Evolutionary conservation across 2,113 vertebrate genomes (phyloP).

Genomic region (Charina bottae): DNA sequence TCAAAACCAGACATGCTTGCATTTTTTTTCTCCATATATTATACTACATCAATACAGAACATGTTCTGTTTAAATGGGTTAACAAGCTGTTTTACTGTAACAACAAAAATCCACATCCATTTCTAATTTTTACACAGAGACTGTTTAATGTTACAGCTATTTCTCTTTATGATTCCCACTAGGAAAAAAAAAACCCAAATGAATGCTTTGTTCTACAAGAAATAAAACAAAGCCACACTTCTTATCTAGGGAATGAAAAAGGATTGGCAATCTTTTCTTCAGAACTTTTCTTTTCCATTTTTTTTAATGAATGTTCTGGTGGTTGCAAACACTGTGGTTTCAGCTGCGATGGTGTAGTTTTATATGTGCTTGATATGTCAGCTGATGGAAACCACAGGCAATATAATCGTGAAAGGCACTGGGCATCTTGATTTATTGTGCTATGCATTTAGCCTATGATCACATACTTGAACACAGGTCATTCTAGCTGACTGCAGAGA

Average conservation of each 20-base stretch:
- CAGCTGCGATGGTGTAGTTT: constrained; percentile 51
- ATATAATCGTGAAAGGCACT: constrained; percentile 49
- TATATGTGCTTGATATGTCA: constrained; percentile 62
- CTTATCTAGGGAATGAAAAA: constrained; percentile 31
- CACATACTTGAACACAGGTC: constrained; percentile 10
- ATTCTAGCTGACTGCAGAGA: constrained; percentile 1
- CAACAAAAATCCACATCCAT: constrained; percentile 61
- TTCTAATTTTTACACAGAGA: constrained; percentile 54
- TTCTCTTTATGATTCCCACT: constrained; percentile 44
- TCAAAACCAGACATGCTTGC: constrained; percentile 53
- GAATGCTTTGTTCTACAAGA: constrained; percentile 49
- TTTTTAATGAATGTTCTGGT: constrained; percentile 43
- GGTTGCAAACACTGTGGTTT: constrained; percentile 29
- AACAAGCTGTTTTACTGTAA: constrained; percentile 65
- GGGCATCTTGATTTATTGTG: constrained; percentile 38
- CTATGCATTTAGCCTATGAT: constrained; percentile 44
- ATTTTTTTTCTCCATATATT: constrained; percentile 49
- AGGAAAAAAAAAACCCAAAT: constrained; percentile 41
- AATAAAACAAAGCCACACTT: constrained; percentile 47
- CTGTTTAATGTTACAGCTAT: constrained; percentile 43
- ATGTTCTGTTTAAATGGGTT: constrained; percentile 55
- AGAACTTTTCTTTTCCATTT: neutral
- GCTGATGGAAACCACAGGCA: constrained; percentile 58
- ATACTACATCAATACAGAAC: constrained; percentile 21
- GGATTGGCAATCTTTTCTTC: constrained; percentile 51